Conservation (phyloP, 2,888 invertebrate species). For the Drosophila mercatorum region DNA sequence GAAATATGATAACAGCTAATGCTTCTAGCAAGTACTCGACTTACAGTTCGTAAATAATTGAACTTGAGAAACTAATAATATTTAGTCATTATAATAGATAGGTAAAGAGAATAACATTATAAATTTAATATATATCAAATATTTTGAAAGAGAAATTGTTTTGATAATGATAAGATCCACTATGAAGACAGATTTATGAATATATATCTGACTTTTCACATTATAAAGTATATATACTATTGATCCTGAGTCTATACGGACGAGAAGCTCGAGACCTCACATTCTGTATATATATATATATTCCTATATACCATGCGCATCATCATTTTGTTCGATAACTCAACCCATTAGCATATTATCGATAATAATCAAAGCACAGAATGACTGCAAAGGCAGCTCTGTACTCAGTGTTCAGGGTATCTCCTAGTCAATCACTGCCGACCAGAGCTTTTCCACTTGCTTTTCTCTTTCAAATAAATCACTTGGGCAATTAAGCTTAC, state of each 20-base stretch:
- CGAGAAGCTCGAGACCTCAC: too few species aligned
- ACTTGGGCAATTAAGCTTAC: not conserved
- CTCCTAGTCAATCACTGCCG: not conserved
- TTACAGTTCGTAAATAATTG: not conserved
- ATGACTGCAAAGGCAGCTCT: not conserved
- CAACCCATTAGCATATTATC: not conserved
- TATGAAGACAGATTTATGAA: too few species aligned
- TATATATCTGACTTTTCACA: too few species aligned
- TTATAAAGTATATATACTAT: too few species aligned
- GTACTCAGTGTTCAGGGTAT: not conserved
- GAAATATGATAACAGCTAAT: not conserved
- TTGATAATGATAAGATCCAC: too few species aligned
- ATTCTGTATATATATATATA: too few species aligned
- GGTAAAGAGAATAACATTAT: too few species aligned
- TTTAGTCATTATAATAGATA: not conserved
- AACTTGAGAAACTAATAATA: not conserved
- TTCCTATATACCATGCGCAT: not conserved
- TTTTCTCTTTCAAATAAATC: not conserved
- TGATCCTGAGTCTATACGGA: too few species aligned
- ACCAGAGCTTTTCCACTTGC: not conserved
- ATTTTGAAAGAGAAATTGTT: too few species aligned
- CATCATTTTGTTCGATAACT: not conserved
- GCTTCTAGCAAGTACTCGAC: not conserved
- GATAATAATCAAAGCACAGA: not conserved
- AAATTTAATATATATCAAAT: too few species aligned